Evolutionary conservation across 2,113 vertebrate species (phyloP).

Genomic region (Choloepus hoffmanni): DNA sequence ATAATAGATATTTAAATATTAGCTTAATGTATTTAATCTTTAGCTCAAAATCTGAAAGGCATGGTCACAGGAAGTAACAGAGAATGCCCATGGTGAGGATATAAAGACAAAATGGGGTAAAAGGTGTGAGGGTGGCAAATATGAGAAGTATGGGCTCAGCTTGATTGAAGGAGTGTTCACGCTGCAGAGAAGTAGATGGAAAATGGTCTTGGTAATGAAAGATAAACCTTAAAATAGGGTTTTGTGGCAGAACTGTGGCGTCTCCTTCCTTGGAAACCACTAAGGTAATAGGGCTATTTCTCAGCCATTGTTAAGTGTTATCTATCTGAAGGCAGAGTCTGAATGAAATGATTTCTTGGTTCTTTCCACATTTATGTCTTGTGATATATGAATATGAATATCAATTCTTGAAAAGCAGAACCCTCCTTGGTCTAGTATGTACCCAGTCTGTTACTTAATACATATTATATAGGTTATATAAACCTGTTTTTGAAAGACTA

Average conservation of each 20-base stretch:
- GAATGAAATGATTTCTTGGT: neutral
- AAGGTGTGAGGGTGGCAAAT: fast-evolving
- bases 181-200: neutral
- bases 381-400: constrained; percentile 5
- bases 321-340: neutral
- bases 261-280: neutral
- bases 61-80: neutral
- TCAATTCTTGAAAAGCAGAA: neutral
- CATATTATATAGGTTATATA: neutral
- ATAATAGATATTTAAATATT: neutral
- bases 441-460: neutral
- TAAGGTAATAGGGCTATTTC: neutral
- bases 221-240: neutral
- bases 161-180: neutral
- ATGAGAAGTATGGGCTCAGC: neutral
- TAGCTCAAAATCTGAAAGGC: neutral
- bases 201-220: neutral
- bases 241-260: neutral
- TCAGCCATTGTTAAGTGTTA: neutral
- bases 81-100: neutral
- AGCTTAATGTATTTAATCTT: neutral
- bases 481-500: neutral
- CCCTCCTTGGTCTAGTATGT: neutral
- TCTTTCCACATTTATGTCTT: neutral
- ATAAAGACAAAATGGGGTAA: neutral